Evolutionary conservation across 2,888 invertebrate species (phyloP).

Genomic region (Tortricodes alternella): DNA sequence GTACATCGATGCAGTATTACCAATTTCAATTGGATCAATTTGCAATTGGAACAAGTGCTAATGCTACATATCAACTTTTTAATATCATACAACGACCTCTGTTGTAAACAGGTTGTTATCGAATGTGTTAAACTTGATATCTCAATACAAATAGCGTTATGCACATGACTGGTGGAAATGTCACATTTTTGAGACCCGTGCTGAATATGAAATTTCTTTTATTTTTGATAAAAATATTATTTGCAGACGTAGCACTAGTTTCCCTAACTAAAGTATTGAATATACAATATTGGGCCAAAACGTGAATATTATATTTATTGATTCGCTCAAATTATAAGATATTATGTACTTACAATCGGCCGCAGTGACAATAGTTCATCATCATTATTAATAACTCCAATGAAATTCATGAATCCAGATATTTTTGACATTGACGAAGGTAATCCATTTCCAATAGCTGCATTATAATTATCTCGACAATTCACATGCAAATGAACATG

Average conservation of each 20-base stretch:
- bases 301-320: too few species aligned
- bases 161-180: neutral
- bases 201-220: neutral
- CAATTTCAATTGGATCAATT: neutral
- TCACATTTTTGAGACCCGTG: neutral
- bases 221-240: too few species aligned
- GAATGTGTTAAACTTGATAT: neutral
- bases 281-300: too few species aligned
- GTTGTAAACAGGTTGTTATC: neutral
- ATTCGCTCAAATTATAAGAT: too few species aligned
- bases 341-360: too few species aligned
- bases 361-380: neutral
- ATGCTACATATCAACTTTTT: neutral
- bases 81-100: neutral
- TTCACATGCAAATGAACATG: constrained; percentile 15
- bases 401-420: too few species aligned
- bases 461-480: neutral
- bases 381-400: too few species aligned
- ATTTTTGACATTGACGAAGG: neutral
- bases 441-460: neutral
- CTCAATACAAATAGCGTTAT: neutral
- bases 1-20: neutral
- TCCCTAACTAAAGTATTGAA: too few species aligned
- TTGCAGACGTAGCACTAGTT: too few species aligned
- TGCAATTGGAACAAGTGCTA: neutral